Evolutionary conservation across 2,113 vertebrate genomes (phyloP).

Genomic region (Phylloscopus whistleri): DNA sequence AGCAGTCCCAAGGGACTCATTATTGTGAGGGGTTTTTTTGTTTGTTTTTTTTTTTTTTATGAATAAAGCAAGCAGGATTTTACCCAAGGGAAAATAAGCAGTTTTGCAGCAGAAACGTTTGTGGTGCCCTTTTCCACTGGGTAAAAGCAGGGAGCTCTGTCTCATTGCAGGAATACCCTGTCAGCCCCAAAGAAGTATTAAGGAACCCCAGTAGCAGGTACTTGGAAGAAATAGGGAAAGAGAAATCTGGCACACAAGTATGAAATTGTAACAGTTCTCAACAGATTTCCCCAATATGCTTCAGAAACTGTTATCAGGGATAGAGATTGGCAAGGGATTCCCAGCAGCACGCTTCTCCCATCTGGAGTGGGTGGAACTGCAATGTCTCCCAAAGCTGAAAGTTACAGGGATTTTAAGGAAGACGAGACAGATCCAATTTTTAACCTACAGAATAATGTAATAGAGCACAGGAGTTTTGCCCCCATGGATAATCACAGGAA

Average conservation of each 20-base stretch:
- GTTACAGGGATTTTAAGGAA: background rate
- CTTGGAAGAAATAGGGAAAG: background rate
- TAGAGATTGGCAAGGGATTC: conserved; percentile 4
- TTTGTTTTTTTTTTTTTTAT: background rate
- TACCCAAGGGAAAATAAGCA: conserved; percentile 12
- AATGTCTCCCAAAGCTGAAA: background rate
- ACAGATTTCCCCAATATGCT: conserved; percentile 30
- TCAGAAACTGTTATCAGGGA: background rate
- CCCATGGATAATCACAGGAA: background rate
- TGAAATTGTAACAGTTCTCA: background rate
- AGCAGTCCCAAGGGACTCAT: conserved; percentile 10
- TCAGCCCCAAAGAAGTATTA: background rate
- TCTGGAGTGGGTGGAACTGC: background rate
- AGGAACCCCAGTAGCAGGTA: background rate
- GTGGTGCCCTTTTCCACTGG: background rate
- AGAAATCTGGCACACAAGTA: background rate
- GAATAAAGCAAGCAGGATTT: conserved; percentile 27
- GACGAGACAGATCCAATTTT: background rate
- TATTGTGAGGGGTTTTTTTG: background rate
- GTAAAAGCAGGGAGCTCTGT: background rate
- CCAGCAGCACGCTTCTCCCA: background rate
- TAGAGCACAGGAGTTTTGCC: background rate
- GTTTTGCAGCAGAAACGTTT: background rate
- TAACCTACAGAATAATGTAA: background rate
- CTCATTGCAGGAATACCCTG: background rate